Evolutionary conservation across 2,888 invertebrate species (phyloP), one percentile per base, ranked within the genome.

Genomic region (Lithosia quadra): DNA sequence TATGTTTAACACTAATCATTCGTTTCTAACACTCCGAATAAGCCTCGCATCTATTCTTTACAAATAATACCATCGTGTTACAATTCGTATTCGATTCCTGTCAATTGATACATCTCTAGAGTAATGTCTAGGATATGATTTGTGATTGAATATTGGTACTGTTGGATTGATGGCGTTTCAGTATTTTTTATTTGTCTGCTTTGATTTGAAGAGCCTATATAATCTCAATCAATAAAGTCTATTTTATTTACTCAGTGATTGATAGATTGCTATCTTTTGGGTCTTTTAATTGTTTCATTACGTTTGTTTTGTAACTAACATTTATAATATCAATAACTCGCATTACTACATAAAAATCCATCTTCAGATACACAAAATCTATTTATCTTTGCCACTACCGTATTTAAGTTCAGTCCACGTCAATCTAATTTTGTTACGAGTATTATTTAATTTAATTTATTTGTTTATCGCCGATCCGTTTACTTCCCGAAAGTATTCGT

Each of bases 401-500:
- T 75, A 68, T 72, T 74, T 65, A 69, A 75, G 72, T 75, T 80
- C 81, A 81, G 80, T 80, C 80, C 81, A 62, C 72, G 72, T 75
- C 75, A 72, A 69, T 66, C 68, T 55, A 60, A 72, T 69, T 69
- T 73, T 73, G 49, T 62, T 69, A 63, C 63, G 62, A 21, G 28
- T 56, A 58, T 63, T 57, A 68, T 59, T 57, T 34, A 24, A 71
- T 49, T 24, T 49, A 58, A 33, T 61, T 28, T 56, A 63, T 75
- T 62, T 33, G 18, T 68, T 72, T 80, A 76, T 64, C 83, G 82
- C 84, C 82, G 82, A 78, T 77, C 82, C 87, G 83, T 84, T 81
- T 63, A 69, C 62, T 85, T 83, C 79, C 83, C 81, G 65, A 60
- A 49, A 64, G 55, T 73, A 67, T 43, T 76, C 64, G 63, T 68